Base-by-base conservation (phyloP, 2,888 invertebrate genomes). In the Platypus cylindrus region DNA sequence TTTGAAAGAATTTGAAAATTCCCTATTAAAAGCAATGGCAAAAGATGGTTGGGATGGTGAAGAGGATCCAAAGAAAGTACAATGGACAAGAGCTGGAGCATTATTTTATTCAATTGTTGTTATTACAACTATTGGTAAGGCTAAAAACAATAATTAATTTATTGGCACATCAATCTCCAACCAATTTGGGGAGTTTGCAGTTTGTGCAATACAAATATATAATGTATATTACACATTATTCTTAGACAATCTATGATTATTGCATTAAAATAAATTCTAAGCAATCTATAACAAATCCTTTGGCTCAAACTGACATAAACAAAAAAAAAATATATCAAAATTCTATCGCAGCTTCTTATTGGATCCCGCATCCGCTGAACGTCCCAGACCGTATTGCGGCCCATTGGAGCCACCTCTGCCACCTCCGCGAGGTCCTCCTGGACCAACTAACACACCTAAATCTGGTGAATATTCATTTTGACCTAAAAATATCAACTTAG, bases 91-190 rank as follows among this genome's bases (percentile, higher is more conserved):
- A 62, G 79, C 79, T 14, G 91, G 91, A 9, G 85, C 91, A 0
- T 69, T 94, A 13, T 86, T 93, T 65, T 93, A 91, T 66, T 90
- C 90, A 48, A 91, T 94, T 55, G 89, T 93, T 49, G 90, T 93
- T 47, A 93, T 93, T 60, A 93, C 93, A 34, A 93, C 93, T 20
- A 93, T 93, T 46, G 93, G 91, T 90, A 56, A 73, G 77, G 64
- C 17, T 26, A n/a, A 13, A 22, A 5, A 7, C 20, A 20, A n/a
- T n/a, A 8, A 8, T 20, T 20, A 20, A 20, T 8, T 20, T 8
- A 20, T 7, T 8, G 22, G 7, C 22, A 8, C n/a, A n/a, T n/a
- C n/a, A n/a, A n/a, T n/a, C n/a, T n/a, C n/a, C n/a, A n/a, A n/a
- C n/a, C n/a, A n/a, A n/a, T n/a, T n/a, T n/a, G n/a, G n/a, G n/a